Percentiles rank a stretch among this genome's conserved stretches.
Evolutionary conservation across 2,797 vertebrate species (phyloP).

Genomic region (Meriones psammophilus): DNA sequence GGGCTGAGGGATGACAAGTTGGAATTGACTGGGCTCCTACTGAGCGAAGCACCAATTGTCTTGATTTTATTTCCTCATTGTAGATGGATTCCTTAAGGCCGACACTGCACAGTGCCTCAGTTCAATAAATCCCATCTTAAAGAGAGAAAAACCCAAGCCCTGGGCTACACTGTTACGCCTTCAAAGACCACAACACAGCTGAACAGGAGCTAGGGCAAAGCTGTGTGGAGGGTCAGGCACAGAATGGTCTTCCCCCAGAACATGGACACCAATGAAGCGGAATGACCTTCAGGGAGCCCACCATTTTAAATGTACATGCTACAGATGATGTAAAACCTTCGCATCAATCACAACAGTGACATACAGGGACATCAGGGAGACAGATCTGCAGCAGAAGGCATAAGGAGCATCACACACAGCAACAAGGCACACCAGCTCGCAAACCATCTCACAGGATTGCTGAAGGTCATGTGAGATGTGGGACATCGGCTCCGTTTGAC

Average conservation of each 20-base stretch:
- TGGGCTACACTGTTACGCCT: not conserved
- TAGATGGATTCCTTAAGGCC: not conserved
- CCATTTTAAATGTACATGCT: not conserved
- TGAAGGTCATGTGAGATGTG: not conserved
- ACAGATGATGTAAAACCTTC: not conserved
- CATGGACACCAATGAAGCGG: not conserved
- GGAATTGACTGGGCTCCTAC: not conserved
- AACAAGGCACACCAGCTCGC: not conserved
- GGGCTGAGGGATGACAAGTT: not conserved
- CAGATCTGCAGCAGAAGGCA: not conserved
- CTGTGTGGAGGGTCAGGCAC: fast-evolving
- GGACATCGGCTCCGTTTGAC: not conserved
- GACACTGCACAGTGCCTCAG: not conserved
- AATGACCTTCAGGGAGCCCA: not conserved
- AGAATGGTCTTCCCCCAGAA: not conserved
- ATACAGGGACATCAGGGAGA: not conserved
- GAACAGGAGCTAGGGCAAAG: not conserved
- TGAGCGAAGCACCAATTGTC: not conserved
- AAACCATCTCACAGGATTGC: not conserved
- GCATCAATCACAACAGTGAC: not conserved
- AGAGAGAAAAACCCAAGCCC: not conserved
- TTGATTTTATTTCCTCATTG: not conserved
- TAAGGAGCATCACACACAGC: not conserved
- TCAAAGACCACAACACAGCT: not conserved
- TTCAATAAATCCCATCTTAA: not conserved